Evolutionary conservation across 2,113 vertebrate genomes (phyloP), one percentile per base, ranked within the genome.

Genomic region (Strigops habroptila): DNA sequence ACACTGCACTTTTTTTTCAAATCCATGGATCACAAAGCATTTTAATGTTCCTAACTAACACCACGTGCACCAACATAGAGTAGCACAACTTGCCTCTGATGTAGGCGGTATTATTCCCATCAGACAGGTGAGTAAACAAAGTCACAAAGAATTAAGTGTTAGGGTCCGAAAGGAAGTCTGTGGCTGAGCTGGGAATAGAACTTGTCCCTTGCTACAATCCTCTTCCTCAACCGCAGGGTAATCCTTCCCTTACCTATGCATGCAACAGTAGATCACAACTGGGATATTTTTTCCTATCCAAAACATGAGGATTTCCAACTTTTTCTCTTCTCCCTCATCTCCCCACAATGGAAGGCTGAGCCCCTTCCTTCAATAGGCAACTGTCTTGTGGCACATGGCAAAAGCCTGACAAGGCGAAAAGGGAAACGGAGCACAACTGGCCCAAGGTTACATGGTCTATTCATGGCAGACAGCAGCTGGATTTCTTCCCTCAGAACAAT

Each of bases 71-170:
- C 96, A 94, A 96, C 91, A 96, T 0, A 76, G 83, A 89, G 77
- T 37, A 92, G 91, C 70, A 76, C 80, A 94, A 92, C 62, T 88
- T 2, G 63, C 57, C 83, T 96, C 90, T 94, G 88, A 96, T 95
- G 95, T 88, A 94, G 83, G 86, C 49, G 0, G 77, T 43, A 89
- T 96, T 96, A 92, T 92, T 96, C 92, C 90, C 62, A 74, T 91
- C 92, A 93, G 92, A 96, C 95, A 96, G 95, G 95, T 96, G 93
- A 96, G 92, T 94, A 96, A 96, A 96, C 96, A 95, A 96, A 96
- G 90, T 82, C 92, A 94, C 90, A 96, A 96, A 95, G 93, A 94
- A 95, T 87, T 71, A 95, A 97, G 95, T 96, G 96, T 96, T 95
- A 71, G 59, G 70, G 88, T 89, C 93, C 86, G 3, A 96, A 59